phyloP scores from a whole-genome alignment of 2,113 vertebrate genomes.

The Varanus komodoensis region DNA sequence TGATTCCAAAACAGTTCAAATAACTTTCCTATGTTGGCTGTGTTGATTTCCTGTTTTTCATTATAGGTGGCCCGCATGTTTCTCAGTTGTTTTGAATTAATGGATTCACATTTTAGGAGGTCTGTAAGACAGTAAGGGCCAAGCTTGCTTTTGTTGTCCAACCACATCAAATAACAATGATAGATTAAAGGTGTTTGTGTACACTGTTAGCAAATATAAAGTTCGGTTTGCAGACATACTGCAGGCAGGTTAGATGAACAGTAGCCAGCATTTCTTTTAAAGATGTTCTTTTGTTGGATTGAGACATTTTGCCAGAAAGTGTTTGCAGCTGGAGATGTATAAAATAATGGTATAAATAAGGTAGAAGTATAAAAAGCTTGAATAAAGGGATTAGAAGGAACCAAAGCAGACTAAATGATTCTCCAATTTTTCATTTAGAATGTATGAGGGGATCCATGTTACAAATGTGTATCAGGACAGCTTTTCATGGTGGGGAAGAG shows the following conservation, averaged over 20 bases:
- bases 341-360: slow-evolving; percentile 47
- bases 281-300: slow-evolving; percentile 43
- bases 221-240: slow-evolving; percentile 39
- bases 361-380: not conserved
- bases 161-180: slow-evolving; percentile 14
- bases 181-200: slow-evolving; percentile 14
- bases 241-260: slow-evolving; percentile 43
- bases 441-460: not conserved
- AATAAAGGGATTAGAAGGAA: not conserved
- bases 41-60: not conserved
- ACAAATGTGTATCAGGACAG: not conserved
- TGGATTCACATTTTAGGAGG: not conserved
- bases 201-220: slow-evolving; percentile 41
- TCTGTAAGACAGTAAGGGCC: not conserved
- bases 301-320: slow-evolving; percentile 61
- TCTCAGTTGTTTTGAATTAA: not conserved
- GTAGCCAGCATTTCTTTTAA: slow-evolving; percentile 53
- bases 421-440: not conserved
- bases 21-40: not conserved
- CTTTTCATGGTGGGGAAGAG: too few relatives aligned
- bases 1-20: not conserved
- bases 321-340: slow-evolving; percentile 67
- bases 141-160: not conserved
- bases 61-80: not conserved
- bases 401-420: not conserved